Base-by-base conservation (phyloP, 2,888 invertebrate genomes). In the Andrena trimmerana region DNA sequence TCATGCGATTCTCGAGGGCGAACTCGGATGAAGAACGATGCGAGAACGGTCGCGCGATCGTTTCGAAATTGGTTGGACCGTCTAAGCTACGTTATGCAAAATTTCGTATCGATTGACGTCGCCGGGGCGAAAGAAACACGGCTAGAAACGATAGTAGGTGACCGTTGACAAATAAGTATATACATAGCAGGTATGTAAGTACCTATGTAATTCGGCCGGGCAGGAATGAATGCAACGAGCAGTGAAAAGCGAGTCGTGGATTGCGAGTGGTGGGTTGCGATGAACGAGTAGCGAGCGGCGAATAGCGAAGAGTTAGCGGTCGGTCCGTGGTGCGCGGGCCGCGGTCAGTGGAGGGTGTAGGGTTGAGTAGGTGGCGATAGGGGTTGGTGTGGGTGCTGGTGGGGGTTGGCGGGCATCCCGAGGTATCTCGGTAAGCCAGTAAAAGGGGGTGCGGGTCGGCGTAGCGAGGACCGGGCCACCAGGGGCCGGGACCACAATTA, bases 401-500 rank as follows among this genome's bases (percentile, higher is more conserved):
- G 78, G 76, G 66, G 80, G 79, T 54, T 78, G 79, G n/a, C 31
- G 79, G 79, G 67, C 67, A 79, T 80, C 71, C 79, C 62, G 67
- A 73, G 73, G 81, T 80, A 80, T 80, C 81, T 73, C 81, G 81
- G 81, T 73, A 73, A 75, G 81, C 73, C 72, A 48, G 80, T 57
- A 79, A 74, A 57, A 79, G 80, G 80, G 80, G 81, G 81, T 81
- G 72, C 70, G 77, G 85, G 84, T 78, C 66, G 80, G 84, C 81
- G 84, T 74, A 88, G 87, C 84, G 24, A 57, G 57, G 10, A 24
- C 84, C 89, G 88, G 91, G 90, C 90, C 91, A 89, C 89, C 84
- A 89, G 89, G 90, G 90, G 89, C 90, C 90, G 89, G 89, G 90
- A 91, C 85, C 87, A 87, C 86, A 87, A 87, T 87, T 87, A 87